Evolutionary conservation across 2,113 vertebrate species (phyloP).

Genomic region (Hippocampus guttulatus): DNA sequence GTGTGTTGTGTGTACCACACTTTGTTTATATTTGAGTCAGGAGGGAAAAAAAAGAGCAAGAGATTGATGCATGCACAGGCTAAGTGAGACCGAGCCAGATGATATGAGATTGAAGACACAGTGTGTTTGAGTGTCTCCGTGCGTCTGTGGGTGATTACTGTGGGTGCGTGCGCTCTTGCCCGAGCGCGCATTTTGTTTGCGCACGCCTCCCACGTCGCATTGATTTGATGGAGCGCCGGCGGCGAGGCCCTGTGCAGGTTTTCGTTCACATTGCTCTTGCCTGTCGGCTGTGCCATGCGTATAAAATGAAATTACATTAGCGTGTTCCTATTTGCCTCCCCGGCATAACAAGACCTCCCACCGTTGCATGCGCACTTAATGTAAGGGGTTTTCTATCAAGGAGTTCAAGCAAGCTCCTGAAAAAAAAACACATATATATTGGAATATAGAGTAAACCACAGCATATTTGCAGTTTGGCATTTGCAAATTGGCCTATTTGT

Average conservation of each 20-base stretch:
- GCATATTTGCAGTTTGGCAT: no score
- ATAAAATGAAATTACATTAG: conserved; percentile 52
- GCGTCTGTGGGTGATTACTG: conserved; percentile 12
- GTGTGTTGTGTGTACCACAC: conserved; percentile 12
- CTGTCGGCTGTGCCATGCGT: conserved; percentile 35
- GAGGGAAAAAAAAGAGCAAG: conserved; percentile 3
- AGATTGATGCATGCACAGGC: conserved; percentile 56
- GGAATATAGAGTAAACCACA: no score
- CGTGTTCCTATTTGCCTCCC: conserved; percentile 39
- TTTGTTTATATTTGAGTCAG: conserved; percentile 6
- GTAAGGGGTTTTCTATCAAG: background rate
- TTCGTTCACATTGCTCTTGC: conserved; percentile 46
- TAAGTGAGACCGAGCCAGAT: conserved; percentile 44
- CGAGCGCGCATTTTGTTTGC: conserved; percentile 18
- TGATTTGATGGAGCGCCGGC: conserved; percentile 51
- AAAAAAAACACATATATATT: no score
- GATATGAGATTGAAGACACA: conserved; percentile 25
- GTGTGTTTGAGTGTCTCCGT: conserved; percentile 5
- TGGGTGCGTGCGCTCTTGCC: conserved; percentile 17
- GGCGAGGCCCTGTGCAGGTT: conserved; percentile 35
- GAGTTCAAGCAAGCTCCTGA: no score
- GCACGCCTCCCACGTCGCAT: conserved; percentile 44
- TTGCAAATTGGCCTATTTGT: no score
- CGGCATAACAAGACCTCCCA: conserved; percentile 9
- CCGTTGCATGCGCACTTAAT: background rate